Conservation (phyloP, 2,888 invertebrate species). For the Limnephilus rhombicus region DNA sequence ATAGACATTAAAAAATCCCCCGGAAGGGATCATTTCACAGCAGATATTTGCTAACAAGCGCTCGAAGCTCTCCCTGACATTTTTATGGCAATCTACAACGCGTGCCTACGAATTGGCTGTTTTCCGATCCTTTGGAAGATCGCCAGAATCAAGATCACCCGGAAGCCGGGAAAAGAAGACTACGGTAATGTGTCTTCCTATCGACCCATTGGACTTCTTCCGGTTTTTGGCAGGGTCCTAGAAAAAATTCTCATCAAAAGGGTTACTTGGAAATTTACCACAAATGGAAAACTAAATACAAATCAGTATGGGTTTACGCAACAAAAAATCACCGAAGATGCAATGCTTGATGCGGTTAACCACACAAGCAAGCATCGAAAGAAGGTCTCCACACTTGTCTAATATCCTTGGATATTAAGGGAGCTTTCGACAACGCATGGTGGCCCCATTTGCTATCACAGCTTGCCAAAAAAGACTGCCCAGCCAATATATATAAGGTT, state of each 20-base stretch:
- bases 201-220: no score
- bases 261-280: no score
- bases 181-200: not conserved
- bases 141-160: not conserved
- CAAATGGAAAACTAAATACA: no score
- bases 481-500: not conserved
- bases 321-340: not conserved
- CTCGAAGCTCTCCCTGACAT: not conserved
- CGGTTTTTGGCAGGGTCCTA: no score
- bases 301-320: not conserved
- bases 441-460: not conserved
- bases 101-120: no score
- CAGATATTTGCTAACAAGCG: not conserved
- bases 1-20: not conserved
- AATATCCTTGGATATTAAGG: not conserved
- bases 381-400: not conserved
- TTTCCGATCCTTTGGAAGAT: no score
- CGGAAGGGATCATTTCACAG: not conserved
- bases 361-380: not conserved
- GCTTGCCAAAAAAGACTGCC: not conserved
- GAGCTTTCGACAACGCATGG: not conserved
- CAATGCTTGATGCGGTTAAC: slow-evolving; percentile 1
- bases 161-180: not conserved
- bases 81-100: not conserved
- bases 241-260: no score